Base-by-base conservation (phyloP, 2,113 vertebrate genomes). In the Porphyrio hochstetteri region DNA sequence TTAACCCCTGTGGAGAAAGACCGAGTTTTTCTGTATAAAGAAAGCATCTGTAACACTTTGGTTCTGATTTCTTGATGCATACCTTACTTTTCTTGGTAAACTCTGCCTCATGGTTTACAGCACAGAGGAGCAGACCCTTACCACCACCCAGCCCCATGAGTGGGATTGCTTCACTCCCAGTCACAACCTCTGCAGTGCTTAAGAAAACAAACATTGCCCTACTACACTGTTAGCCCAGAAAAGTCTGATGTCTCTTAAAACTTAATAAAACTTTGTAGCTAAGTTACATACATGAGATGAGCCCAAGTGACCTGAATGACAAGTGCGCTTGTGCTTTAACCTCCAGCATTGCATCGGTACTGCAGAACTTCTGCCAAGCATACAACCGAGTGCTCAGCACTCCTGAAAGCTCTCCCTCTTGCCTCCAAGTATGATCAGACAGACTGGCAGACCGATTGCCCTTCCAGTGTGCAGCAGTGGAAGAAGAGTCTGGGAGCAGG, bases 341-440 rank as follows among this genome's bases (percentile, higher is more conserved):
- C 40, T 52, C 65, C 59, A 33, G 53, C 65, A 13, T 3, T 12
- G 5, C 46, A n/a, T 0, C 2, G 1, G 5, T 25, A 56, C 74
- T 15, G 24, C 5, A 15, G 35, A 21, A 50, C 5, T 13, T 50
- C 33, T 3, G 53, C n/a, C 8, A 31, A 0, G 4, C 2, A 4
- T 2, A 2, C 21, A n/a, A 3, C 56, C 8, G 48, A 40, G 64
- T 38, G 72, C 69, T 89, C 65, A 20, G 60, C 28, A 2, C 56
- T 42, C 46, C 81, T 28, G 48, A 35, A 42, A 25, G 27, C 7
- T 14, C 29, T 36, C n/a, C 27, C 52, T 60, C 25, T 14, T 15
- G 21, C 48, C 44, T 23, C 36, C 0, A 40, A 17, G 28, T 6
- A 0, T 0, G 11, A 3, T 0, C 2, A 5, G 36, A 19, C 57